A percentile compares a stretch with the other conserved stretches of the same genome.
Conservation (phyloP, 1,140 invertebrate genomes). For the Temnothorax nylanderi region DNA sequence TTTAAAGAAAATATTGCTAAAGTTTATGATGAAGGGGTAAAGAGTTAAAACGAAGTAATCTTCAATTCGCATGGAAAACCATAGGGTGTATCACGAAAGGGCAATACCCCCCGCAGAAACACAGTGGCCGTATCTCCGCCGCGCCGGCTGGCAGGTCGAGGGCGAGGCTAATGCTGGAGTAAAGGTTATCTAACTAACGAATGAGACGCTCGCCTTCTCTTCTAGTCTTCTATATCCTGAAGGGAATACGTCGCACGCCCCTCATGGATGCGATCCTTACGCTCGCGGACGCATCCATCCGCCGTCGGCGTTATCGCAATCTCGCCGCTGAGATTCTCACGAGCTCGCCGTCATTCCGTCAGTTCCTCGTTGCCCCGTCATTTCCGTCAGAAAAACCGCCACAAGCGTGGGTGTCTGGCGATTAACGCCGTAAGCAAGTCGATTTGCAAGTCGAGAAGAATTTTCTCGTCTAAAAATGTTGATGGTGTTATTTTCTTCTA, state of each 20-base stretch:
- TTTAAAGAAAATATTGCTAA: not conserved
- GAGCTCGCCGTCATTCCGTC: conserved; percentile 22
- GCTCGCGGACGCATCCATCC: conserved; percentile 27
- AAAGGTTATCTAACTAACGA: conserved; percentile 60
- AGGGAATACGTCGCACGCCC: conserved; percentile 18
- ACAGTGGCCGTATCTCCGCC: conserved; percentile 35
- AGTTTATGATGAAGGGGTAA: not conserved
- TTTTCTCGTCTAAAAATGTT: not conserved
- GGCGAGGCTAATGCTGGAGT: conserved; percentile 54
- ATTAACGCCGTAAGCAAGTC: not conserved
- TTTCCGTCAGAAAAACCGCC: conserved; percentile 29
- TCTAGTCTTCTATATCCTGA: conserved; percentile 33
- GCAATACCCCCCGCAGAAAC: conserved; percentile 20
- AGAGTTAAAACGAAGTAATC: not conserved
- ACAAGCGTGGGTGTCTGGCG: not conserved
- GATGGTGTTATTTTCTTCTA: not conserved
- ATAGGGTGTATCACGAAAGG: conserved; percentile 22
- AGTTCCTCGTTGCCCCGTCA: conserved; percentile 10
- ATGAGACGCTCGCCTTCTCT: conserved; percentile 45
- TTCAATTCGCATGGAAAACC: conserved; percentile 20
- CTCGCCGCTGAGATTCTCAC: conserved; percentile 47
- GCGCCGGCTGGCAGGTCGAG: conserved; percentile 35
- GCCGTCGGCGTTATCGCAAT: conserved; percentile 55
- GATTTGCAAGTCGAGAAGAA: not conserved
- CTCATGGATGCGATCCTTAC: conserved; percentile 31